Evolutionary conservation across 2,113 vertebrate genomes (phyloP), one percentile per base, ranked within the genome.

Genomic region (Xiphophorus hellerii): DNA sequence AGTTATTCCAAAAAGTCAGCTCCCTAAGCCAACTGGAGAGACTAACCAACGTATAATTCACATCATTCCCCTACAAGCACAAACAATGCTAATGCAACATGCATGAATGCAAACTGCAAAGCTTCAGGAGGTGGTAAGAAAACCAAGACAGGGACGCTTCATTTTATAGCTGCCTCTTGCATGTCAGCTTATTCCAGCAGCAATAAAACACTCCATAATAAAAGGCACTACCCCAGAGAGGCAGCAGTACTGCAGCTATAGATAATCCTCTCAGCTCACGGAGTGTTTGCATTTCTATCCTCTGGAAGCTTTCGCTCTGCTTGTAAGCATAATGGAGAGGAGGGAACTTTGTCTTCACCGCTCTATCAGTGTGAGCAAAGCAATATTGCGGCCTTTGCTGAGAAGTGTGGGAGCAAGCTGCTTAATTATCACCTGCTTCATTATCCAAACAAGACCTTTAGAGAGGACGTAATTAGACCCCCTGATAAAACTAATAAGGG

Each of bases 201-300:
- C 92, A 94, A 92, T 94, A 94, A 94, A 94, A 93, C 92, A 93
- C 92, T 92, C 90, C 91, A 93, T 92, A 94, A 94, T 93, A 93
- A 93, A 94, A 94, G 90, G 82, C 83, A 63, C 82, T 84, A 90
- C 87, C 86, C 91, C 84, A 83, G 78, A 88, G 89, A 89, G 84
- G 86, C 91, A 92, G 87, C 86, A 87, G 84, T 88, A 89, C 88
- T 87, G 87, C 87, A 80, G 84, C 92, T 83, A 88, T 78, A 90
- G 90, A 93, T 93, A 94, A 94, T 93, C 93, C 92, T 85, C 86
- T 85, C 84, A 78, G 91, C 92, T 92, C 90, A 88, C 76, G 76
- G 39, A 62, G 83, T 73, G 69, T 89, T 92, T 84, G 85, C 90
- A 87, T 89, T 90, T 90, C 89, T 89, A n/a, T 80, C 82, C 84